A percentile compares a stretch with the other conserved stretches of the same genome.
phyloP scores from a whole-genome alignment of 2,888 invertebrate genomes.

The Stenurella melanura region DNA sequence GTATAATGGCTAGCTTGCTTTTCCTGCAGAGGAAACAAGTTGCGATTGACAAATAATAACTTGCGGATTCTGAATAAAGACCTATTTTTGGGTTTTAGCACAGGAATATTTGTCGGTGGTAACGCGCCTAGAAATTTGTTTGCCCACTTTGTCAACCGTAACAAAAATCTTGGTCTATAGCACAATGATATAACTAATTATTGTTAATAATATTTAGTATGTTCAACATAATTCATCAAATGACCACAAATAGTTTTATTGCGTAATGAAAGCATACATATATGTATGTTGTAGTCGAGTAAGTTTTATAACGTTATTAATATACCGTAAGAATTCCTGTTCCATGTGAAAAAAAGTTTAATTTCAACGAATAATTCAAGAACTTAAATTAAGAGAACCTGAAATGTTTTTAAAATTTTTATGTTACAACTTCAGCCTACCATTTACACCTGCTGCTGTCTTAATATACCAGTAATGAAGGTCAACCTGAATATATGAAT shows the following conservation, averaged over 20 bases:
- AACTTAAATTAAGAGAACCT: slow-evolving; percentile 35
- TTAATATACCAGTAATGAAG: slow-evolving; percentile 29
- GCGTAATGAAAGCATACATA: background rate
- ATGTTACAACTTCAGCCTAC: slow-evolving; percentile 31
- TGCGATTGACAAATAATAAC: too few species aligned
- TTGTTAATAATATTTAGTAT: background rate
- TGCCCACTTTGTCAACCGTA: too few species aligned
- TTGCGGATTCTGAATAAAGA: too few species aligned
- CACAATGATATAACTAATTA: background rate
- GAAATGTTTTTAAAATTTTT: slow-evolving; percentile 34
- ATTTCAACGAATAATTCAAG: slow-evolving; percentile 19
- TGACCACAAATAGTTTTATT: background rate
- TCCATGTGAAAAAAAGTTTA: slow-evolving; percentile 27
- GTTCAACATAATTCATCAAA: background rate
- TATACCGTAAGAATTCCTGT: slow-evolving; percentile 37
- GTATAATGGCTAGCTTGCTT: too few species aligned
- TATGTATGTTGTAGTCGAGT: too few species aligned
- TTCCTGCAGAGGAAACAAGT: too few species aligned
- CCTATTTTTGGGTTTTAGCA: too few species aligned
- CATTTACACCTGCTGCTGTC: slow-evolving; percentile 38
- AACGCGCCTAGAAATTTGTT: too few species aligned
- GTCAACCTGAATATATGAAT: slow-evolving; percentile 25
- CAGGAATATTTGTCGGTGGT: too few species aligned
- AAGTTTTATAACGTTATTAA: slow-evolving; percentile 9
- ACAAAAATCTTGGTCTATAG: too few species aligned